Evolutionary conservation across 2,888 invertebrate genomes (phyloP).

Genomic region (Scrobipalpa costella): DNA sequence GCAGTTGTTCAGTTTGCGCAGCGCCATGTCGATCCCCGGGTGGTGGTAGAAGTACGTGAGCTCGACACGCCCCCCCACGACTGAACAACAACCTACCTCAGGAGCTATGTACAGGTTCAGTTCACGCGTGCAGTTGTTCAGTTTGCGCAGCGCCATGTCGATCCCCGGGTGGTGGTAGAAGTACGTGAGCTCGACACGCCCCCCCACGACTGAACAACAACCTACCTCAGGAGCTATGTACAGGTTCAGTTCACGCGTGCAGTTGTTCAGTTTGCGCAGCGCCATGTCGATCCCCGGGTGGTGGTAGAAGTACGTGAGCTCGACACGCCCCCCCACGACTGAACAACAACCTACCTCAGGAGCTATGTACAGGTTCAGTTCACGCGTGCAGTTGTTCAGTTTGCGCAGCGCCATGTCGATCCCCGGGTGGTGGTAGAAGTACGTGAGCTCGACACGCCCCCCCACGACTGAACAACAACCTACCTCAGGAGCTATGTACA

Average conservation of each 20-base stretch:
- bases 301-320: slow-evolving; percentile 86
- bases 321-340: no score
- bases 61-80: no score
- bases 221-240: slow-evolving; percentile 83
- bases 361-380: slow-evolving; percentile 77
- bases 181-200: slow-evolving; percentile 67
- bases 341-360: no score
- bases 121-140: slow-evolving; percentile 40
- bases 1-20: no score
- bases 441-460: no score
- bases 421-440: slow-evolving; percentile 77
- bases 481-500: no score
- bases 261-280: slow-evolving; percentile 45
- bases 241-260: slow-evolving; percentile 37
- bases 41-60: slow-evolving; percentile 84
- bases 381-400: slow-evolving; percentile 42
- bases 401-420: slow-evolving; percentile 61
- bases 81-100: no score
- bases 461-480: no score
- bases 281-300: slow-evolving; percentile 54
- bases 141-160: slow-evolving; percentile 61
- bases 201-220: no score
- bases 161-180: slow-evolving; percentile 68
- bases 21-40: slow-evolving; percentile 52
- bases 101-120: slow-evolving; percentile 80